A percentile compares a stretch with the other conserved stretches of the same genome.
Evolutionary conservation across 64 coral and sea anemone species (phyloP).

Genomic region (Platygyra sinensis): DNA sequence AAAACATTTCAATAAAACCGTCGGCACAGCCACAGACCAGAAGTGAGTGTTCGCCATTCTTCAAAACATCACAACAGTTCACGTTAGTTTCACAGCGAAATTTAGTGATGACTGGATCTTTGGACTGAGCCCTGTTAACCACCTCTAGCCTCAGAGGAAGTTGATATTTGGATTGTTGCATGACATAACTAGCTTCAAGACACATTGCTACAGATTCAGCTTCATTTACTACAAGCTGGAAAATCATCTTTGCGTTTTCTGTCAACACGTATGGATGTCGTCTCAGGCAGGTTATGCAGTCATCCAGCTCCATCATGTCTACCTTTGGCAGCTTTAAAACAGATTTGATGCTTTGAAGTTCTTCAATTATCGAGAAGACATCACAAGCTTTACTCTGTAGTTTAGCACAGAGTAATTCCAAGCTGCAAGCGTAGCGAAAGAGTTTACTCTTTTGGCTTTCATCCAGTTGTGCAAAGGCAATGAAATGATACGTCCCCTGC

Average conservation of each 20-base stretch:
- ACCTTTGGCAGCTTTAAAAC: neutral
- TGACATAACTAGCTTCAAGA: slow-evolving; percentile 30
- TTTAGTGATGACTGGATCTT: slow-evolving; percentile 48
- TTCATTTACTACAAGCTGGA: slow-evolving; percentile 50
- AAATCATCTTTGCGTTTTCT: slow-evolving; percentile 45
- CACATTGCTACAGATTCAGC: slow-evolving; percentile 29
- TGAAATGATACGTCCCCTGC: slow-evolving; percentile 57
- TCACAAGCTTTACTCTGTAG: slow-evolving; percentile 37
- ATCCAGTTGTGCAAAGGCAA: slow-evolving; percentile 1
- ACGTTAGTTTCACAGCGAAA: slow-evolving; percentile 57
- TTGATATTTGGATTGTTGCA: slow-evolving; percentile 19
- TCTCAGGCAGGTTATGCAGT: slow-evolving; percentile 43
- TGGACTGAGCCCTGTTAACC: slow-evolving; percentile 56
- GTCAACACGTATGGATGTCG: slow-evolving; percentile 48
- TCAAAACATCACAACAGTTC: slow-evolving; percentile 69
- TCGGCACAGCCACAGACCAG: slow-evolving; percentile 56
- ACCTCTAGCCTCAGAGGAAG: slow-evolving; percentile 46
- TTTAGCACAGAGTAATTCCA: slow-evolving; percentile 62
- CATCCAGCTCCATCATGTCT: slow-evolving; percentile 23
- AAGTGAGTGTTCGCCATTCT: neutral
- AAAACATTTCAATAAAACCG: slow-evolving; percentile 58
- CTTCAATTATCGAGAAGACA: slow-evolving; percentile 67
- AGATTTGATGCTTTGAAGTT: slow-evolving; percentile 27
- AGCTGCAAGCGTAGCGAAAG: slow-evolving; percentile 39
- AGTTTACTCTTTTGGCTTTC: slow-evolving; percentile 20